Percentiles rank a stretch among this genome's conserved stretches.
Conservation (phyloP, 2,888 invertebrate species). For the Epirrita christyi region DNA sequence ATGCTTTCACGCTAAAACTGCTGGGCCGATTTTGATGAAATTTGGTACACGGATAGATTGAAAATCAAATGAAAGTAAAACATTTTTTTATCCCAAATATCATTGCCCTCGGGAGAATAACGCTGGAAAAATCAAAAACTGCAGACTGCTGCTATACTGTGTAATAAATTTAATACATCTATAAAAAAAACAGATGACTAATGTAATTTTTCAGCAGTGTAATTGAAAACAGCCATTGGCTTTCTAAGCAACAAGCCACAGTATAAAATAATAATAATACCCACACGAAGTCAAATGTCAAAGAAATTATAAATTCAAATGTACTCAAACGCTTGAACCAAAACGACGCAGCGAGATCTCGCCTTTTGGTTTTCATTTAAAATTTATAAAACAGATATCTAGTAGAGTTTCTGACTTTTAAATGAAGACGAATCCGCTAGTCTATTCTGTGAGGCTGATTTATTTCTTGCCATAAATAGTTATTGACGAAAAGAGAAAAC, state of each 20-base stretch:
- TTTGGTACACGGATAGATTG: no score
- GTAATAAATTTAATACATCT: no score
- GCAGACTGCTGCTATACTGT: no score
- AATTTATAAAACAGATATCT: slow-evolving; percentile 5
- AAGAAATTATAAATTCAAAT: slow-evolving; percentile 49
- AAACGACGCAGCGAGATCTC: slow-evolving; percentile 28
- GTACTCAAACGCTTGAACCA: slow-evolving; percentile 34
- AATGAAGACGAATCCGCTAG: slow-evolving; percentile 5
- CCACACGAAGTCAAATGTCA: slow-evolving; percentile 50
- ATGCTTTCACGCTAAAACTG: no score
- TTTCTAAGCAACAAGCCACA: slow-evolving; percentile 6
- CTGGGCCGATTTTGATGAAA: no score
- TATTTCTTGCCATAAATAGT: slow-evolving; percentile 10
- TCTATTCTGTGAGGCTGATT: slow-evolving; percentile 4
- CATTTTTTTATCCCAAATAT: no score
- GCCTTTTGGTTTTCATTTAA: slow-evolving; percentile 7
- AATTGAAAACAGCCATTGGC: not conserved
- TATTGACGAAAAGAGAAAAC: slow-evolving; percentile 9
- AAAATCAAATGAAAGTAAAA: no score
- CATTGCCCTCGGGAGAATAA: no score
- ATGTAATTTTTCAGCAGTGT: no score
- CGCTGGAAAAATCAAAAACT: no score
- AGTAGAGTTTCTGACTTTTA: not conserved
- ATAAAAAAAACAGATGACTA: no score
- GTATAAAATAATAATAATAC: no score